Base-by-base conservation (phyloP, 2,888 invertebrate species). In the Linnaemya tessellans region DNA sequence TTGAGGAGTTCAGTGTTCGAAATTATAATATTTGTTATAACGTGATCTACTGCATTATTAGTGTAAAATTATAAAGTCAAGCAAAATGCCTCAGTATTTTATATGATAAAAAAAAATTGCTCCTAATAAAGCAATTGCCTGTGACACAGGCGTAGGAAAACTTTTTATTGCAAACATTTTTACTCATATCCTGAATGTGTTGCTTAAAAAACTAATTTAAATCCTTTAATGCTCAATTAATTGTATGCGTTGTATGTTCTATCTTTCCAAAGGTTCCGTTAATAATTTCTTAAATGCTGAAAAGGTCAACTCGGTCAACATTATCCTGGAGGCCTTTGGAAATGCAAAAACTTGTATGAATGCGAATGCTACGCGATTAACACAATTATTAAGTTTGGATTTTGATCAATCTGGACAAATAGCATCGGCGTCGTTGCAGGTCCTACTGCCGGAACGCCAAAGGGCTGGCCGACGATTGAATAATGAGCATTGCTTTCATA, bases 401-500 rank as follows among this genome's bases (percentile, higher is more conserved):
- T 98, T 98, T 92, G 98, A 99, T 93, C 97, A 98, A 89, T 96
- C 97, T 62, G 98, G 98, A 35, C 96, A 96, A 88, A 95, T 98
- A 75, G 97, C 97, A 3, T 97, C 98, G 0, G 97, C 97, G 0
- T 97, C 97, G 0, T 94, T 98, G 41, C 98, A 98, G 94, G 97
- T 92, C 87, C 92, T 98, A 84, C 93, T 98, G 90, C 94, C 98
- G 67, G 98, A 98, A 91, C 95, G 95, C 88, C 94, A 95, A 35
- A 93, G 97, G 79, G 95, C 97, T 77, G 95, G 95, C 20, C 94
- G 95, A 60, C 93, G 97, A 20, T 94, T 95, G 64, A 81, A 89
- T 65, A 96, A 96, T 82, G 94, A 95, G 82, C 91, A 92, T 56
- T 92, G 93, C 82, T 93, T 93, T 87, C 93, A 93, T 80, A 93